A percentile compares a stretch with the other conserved stretches of the same genome.
Conservation (phyloP, 2,797 vertebrate species). For the Falco columbarius region DNA sequence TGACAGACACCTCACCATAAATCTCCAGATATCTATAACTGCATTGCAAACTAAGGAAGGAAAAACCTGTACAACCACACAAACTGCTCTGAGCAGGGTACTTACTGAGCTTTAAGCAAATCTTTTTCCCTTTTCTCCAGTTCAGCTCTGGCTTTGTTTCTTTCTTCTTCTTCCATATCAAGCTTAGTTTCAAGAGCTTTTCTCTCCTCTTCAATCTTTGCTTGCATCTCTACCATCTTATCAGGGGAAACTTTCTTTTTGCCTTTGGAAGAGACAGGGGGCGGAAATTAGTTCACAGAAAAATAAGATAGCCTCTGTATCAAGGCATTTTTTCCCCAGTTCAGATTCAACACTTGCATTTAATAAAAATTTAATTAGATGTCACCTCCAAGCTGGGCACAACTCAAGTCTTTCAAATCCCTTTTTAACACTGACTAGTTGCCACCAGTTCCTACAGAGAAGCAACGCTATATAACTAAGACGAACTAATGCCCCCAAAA, state of each 20-base stretch:
- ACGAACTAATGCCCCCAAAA: background rate
- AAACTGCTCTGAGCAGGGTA: background rate
- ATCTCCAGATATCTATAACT: background rate
- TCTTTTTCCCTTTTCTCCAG: constrained; percentile 97
- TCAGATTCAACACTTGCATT: background rate
- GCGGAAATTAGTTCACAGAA: constrained; percentile 2
- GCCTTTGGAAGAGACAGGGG: constrained; percentile 74
- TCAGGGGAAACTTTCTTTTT: constrained; percentile 97
- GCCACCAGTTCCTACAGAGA: background rate
- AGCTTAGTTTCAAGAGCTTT: constrained; percentile 96
- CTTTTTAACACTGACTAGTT: background rate
- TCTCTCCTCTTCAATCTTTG: constrained; percentile 96
- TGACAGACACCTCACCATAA: background rate
- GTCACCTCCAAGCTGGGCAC: background rate
- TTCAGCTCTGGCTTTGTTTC: constrained; percentile 97
- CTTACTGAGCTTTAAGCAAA: constrained; percentile 97
- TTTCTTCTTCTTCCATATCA: constrained; percentile 99
- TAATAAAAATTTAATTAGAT: background rate
- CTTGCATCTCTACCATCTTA: constrained; percentile 99
- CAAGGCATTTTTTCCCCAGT: background rate
- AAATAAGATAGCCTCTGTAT: background rate
- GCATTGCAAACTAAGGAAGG: background rate
- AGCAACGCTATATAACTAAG: background rate
- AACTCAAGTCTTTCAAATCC: background rate
- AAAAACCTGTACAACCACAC: background rate